Conservation (phyloP, 2,797 vertebrate genomes). For the Pogonophryne albipinna region DNA sequence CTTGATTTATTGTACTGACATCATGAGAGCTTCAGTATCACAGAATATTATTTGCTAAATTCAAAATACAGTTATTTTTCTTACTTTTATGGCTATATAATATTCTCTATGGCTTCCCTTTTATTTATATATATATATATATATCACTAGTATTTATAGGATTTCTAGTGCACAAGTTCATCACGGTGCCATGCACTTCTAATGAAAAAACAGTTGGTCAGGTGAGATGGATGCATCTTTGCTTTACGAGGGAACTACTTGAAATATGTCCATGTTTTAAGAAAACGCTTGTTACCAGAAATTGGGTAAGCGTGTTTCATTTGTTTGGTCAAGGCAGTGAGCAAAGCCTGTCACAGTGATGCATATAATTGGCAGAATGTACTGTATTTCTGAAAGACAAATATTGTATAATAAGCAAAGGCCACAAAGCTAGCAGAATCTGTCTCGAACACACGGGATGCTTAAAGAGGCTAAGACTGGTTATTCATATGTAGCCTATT, state of each 20-base stretch:
- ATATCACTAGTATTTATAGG: conserved; percentile 47
- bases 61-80: conserved; percentile 60
- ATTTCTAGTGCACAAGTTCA: conserved; percentile 65
- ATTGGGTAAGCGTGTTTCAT: conserved; percentile 28
- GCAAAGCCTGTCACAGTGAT: conserved; percentile 81
- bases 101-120: conserved; percentile 73
- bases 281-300: conserved; percentile 31
- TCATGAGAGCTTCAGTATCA: conserved; percentile 49
- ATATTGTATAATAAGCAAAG: conserved; percentile 44
- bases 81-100: conserved; percentile 73
- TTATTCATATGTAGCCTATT: not conserved
- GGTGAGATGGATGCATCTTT: conserved; percentile 17
- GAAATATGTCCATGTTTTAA: conserved; percentile 36
- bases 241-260: conserved; percentile 19
- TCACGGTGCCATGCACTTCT: conserved; percentile 69
- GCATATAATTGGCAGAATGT: conserved; percentile 67
- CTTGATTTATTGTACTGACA: conserved; percentile 60
- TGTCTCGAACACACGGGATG: conserved; percentile 29
- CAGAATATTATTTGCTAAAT: conserved; percentile 59
- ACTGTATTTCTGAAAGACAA: conserved; percentile 39
- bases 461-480: conserved; percentile 32
- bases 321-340: conserved; percentile 77
- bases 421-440: conserved; percentile 64
- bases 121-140: not conserved
- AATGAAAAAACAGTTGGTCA: conserved; percentile 25